Evolutionary conservation across 2,888 invertebrate species (phyloP), one percentile per base, ranked within the genome.

Genomic region (Agrochola macilenta): DNA sequence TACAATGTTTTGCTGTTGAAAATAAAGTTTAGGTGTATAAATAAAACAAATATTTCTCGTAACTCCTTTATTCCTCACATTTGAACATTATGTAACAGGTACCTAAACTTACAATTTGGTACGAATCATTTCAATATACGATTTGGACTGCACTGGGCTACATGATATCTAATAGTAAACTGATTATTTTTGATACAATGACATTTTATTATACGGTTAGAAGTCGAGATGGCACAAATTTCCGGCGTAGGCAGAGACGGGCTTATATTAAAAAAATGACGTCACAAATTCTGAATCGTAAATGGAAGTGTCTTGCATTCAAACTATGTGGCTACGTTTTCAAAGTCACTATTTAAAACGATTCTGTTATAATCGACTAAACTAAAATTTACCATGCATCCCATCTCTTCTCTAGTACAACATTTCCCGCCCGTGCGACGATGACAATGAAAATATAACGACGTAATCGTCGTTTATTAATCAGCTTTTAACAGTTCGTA

Each of bases 1-100:
- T 26, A 43, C 17, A 75, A 58, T 68, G 69, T 68, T 70, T 70
- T 75, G 35, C 35, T 63, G 82, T 81, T 54, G 35, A 35, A 74
- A 69, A 79, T 70, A 69, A 57, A 81, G 1, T 57, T 65, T 43
- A 43, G 17, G 64, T 60, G 5, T 54, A 43, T 30, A 81, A 90
- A 87, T 79, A 88, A 90, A 88, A 86, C 81, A 79, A 84, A 72
- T 79, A 64, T 17, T 73, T 88, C 91, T 80, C 85, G 90, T 91
- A 92, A 91, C 90, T 92, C 87, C 92, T 95, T 95, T 94, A 94
- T 94, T 95, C 90, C 88, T 91, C 90, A 92, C 90, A 91, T 94
- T 95, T 95, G 94, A 95, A 95, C 95, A 94, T 95, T 91, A 92
- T 91, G 92, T 90, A 93, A 93, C 95, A 95, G 95, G 95, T 95